Evolutionary conservation across 2,888 invertebrate genomes (phyloP), one percentile per base, ranked within the genome.

Genomic region (Venustoraphidia nigricollis): DNA sequence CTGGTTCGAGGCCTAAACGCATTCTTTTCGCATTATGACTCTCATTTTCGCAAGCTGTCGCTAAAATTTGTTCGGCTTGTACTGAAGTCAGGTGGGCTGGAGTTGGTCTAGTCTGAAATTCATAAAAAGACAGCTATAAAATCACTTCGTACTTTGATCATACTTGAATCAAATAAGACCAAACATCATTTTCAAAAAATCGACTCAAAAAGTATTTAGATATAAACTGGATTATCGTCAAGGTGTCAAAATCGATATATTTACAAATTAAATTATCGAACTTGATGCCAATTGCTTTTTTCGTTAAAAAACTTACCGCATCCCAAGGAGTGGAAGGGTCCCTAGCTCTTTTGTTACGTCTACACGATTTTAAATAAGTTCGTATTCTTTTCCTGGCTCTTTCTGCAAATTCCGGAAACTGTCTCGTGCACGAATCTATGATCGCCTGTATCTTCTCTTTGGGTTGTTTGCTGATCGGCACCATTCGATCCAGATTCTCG

Each of bases 391-490:
- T 95, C 56, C 95, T 78, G 51, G 95, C 92, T 50, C 95, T 78
- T 64, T 94, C 93, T 50, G 92, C 91, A 62, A 94, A 94, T 69
- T 95, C 95, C 51, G 95, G 94, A 64, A 95, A 95, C 71, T 95
- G 95, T 58, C 95, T 76, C 53, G 93, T 90, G 70, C 95, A 95
- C 14, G 94, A 94, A 66, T 95, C 95, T 54, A 95, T 91, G 64
- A 95, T 95, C 14, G 94, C 95, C 64, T 95, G 94, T 56, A 95
- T 92, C 72, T 95, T 95, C 66, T 95, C 95, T 65, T 95, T 95
- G 9, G 95, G 95, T 69, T 95, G 95, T 64, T 95, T 93, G 46
- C 94, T 94, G 61, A 95, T 95, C 50, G 95, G 95, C 50, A 95
- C 92, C 75, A 92, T 92, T 62, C 95, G 79, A 66, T 95, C 95